phyloP scores from a whole-genome alignment of 1,140 invertebrate genomes.

The Phocides pigmalion region DNA sequence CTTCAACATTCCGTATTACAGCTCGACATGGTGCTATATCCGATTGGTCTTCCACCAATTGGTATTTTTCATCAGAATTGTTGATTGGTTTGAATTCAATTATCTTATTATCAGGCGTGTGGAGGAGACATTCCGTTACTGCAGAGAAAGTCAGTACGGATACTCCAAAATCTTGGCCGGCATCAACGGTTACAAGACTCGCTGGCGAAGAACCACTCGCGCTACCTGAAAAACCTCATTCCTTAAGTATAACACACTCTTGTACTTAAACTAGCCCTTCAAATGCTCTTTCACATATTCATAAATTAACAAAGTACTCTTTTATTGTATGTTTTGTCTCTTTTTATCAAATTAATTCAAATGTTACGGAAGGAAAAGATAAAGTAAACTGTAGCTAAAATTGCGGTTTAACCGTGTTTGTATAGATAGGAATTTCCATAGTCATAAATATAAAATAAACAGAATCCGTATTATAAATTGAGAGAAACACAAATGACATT shows the following conservation, averaged over 20 bases:
- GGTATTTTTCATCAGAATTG: conserved; percentile 38
- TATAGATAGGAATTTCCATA: no score
- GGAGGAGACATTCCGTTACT: conserved; percentile 39
- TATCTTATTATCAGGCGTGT: conserved; percentile 6
- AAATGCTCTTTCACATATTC: neutral
- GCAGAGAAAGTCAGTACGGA: conserved; percentile 25
- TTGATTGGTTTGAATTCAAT: conserved; percentile 45
- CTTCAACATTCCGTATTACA: conserved; percentile 34
- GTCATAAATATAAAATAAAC: no score
- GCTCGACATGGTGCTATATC: conserved; percentile 35
- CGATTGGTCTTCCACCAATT: conserved; percentile 28
- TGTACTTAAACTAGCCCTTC: neutral
- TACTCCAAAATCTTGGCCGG: conserved; percentile 33
- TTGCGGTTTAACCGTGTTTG: no score
- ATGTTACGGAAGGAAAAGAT: no score
- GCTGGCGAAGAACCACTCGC: neutral
- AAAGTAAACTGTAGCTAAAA: no score
- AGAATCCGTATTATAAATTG: no score
- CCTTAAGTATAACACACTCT: neutral
- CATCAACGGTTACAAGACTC: conserved; percentile 14
- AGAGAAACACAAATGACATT: no score
- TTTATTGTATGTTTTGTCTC: no score
- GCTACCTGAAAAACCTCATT: conserved; percentile 31
- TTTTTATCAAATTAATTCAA: no score
- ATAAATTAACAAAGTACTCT: no score